These are phyloP conservation scores for Endotricha flammealis DNA, from an alignment of 2,888 invertebrate genomes.

Conservation along the genomic window DNA sequence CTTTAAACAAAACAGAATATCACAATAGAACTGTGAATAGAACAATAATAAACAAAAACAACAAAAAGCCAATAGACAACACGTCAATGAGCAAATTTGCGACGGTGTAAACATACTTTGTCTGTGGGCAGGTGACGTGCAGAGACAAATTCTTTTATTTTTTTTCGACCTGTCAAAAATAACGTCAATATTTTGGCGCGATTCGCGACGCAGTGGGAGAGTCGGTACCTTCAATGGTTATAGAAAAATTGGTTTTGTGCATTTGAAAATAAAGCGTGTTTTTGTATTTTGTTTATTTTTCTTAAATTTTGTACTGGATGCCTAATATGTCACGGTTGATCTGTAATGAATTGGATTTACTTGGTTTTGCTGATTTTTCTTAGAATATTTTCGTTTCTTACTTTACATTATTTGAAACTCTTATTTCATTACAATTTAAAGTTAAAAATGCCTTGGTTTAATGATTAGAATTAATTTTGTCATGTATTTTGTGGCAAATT, in stretches of 20 bases:
- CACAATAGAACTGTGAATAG: slow-evolving; percentile 8
- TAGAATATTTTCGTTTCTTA: slow-evolving; percentile 31
- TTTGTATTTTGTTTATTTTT: slow-evolving; percentile 2
- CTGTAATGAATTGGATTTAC: slow-evolving; percentile 56
- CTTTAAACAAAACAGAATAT: slow-evolving; percentile 17
- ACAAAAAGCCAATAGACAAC: neutral
- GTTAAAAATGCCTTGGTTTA: slow-evolving; percentile 16
- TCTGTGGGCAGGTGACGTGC: slow-evolving; percentile 44
- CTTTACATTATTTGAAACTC: slow-evolving; percentile 2
- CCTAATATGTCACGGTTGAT: slow-evolving; percentile 52
- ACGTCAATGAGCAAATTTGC: slow-evolving; percentile 42
- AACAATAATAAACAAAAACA: slow-evolving; percentile 12
- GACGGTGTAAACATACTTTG: slow-evolving; percentile 42
- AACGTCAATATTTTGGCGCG: slow-evolving; percentile 69
- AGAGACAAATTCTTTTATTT: slow-evolving; percentile 39
- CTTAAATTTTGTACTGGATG: slow-evolving; percentile 28
- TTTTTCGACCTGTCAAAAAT: slow-evolving; percentile 50
- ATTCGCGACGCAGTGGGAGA: slow-evolving; percentile 65
- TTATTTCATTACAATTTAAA: slow-evolving; percentile 9
- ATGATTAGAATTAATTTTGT: slow-evolving; percentile 26
- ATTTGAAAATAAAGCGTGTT: slow-evolving; percentile 18
- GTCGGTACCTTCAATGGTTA: slow-evolving; percentile 5
- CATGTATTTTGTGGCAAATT: slow-evolving; percentile 55
- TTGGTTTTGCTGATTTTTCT: slow-evolving; percentile 42
- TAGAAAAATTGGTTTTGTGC: neutral